Evolutionary conservation across 2,797 vertebrate genomes (phyloP).

Genomic region (Sebastolobus altivelis): DNA sequence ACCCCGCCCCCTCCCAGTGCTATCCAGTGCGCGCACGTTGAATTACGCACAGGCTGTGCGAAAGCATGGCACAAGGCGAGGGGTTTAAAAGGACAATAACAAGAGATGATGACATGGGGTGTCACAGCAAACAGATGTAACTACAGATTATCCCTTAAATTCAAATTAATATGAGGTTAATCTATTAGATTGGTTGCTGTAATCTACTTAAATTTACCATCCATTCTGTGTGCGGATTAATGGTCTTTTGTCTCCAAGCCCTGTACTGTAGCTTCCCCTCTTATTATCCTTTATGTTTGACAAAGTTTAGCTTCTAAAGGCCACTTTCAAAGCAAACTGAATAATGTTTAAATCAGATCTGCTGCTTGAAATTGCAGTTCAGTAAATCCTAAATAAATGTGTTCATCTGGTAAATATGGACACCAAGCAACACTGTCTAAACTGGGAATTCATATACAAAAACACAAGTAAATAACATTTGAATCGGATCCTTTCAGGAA

Average conservation of each 20-base stretch:
- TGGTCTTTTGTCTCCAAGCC: slow-evolving; percentile 63
- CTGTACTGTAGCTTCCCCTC: neutral
- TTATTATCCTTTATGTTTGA: neutral
- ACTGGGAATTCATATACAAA: neutral
- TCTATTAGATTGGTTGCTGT: slow-evolving; percentile 71
- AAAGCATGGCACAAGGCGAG: slow-evolving; percentile 54
- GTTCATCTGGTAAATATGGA: neutral
- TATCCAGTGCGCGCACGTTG: slow-evolving; percentile 51
- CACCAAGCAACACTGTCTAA: neutral
- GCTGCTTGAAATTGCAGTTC: neutral
- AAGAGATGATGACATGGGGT: slow-evolving; percentile 72
- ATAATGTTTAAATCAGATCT: neutral
- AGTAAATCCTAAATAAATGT: neutral
- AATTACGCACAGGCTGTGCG: slow-evolving; percentile 67
- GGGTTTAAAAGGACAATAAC: slow-evolving; percentile 72
- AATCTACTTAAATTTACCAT: slow-evolving; percentile 69
- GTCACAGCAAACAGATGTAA: slow-evolving; percentile 78
- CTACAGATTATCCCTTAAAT: slow-evolving; percentile 74
- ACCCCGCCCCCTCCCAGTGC: slow-evolving; percentile 39
- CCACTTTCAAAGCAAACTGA: neutral
- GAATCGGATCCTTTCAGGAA: neutral
- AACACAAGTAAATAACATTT: neutral
- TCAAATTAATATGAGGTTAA: slow-evolving; percentile 76
- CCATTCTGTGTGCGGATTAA: slow-evolving; percentile 65
- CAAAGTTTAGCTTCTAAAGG: slow-evolving; percentile 29